phyloP scores from a whole-genome alignment of 2,888 invertebrate species.

The Heterodera filipjevi region DNA sequence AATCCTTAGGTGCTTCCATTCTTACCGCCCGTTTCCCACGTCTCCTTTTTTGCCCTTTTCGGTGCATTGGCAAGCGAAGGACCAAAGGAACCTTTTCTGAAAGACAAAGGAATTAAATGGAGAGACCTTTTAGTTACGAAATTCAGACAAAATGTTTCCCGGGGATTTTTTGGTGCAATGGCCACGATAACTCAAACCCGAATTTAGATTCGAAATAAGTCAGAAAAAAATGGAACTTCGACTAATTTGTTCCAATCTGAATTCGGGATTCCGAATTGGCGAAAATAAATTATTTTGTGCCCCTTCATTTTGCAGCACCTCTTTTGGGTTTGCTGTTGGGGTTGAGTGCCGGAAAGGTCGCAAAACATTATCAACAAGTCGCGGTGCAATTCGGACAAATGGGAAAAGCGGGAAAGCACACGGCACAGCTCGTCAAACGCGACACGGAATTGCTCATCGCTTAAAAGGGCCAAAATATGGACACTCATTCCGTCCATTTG shows the following conservation, averaged over 20 bases:
- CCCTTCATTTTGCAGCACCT: neutral
- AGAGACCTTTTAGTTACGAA: too few relatives aligned
- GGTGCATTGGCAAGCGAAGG: neutral
- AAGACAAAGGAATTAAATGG: neutral
- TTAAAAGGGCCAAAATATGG: neutral
- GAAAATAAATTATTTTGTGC: too few relatives aligned
- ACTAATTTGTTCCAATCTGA: too few relatives aligned
- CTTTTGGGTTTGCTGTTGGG: neutral
- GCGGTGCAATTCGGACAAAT: constrained; percentile 20
- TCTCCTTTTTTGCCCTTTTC: neutral
- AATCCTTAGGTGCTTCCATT: neutral
- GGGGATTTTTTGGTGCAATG: too few relatives aligned
- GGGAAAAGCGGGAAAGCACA: constrained; percentile 23
- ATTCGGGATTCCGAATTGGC: too few relatives aligned
- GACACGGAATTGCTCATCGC: constrained; percentile 31
- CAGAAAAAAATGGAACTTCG: too few relatives aligned
- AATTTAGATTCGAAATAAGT: too few relatives aligned
- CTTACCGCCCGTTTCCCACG: constrained; percentile 1
- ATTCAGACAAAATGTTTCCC: too few relatives aligned
- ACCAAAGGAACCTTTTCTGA: neutral
- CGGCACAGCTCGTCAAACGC: constrained; percentile 28
- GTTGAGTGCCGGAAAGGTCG: constrained; percentile 13
- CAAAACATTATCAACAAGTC: constrained; percentile 12
- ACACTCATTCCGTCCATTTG: too few relatives aligned
- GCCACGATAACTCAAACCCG: too few relatives aligned